phyloP scores from a whole-genome alignment of 2,797 vertebrate genomes.

The Apogon hyalosoma region DNA sequence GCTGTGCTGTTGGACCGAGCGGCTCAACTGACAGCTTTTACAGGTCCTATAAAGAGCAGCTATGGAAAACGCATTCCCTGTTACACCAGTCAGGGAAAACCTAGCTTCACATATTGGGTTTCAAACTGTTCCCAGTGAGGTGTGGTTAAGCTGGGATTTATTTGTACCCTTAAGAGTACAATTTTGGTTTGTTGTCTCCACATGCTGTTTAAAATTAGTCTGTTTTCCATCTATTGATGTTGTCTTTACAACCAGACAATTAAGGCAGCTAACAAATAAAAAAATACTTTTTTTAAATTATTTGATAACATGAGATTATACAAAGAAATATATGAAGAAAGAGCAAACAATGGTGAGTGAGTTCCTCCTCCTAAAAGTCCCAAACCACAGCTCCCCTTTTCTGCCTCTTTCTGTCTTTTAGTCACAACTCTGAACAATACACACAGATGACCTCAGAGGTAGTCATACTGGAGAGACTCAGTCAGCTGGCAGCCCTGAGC shows the following conservation, averaged over 20 bases:
- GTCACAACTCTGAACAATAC: slow-evolving; percentile 9
- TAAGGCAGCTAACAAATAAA: slow-evolving; percentile 4
- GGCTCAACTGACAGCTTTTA: slow-evolving; percentile 63
- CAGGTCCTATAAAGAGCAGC: slow-evolving; percentile 57
- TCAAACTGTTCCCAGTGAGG: slow-evolving; percentile 32
- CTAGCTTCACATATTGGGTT: slow-evolving; percentile 32
- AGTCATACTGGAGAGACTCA: slow-evolving; percentile 54
- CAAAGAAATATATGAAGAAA: slow-evolving; percentile 39
- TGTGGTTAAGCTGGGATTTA: slow-evolving; percentile 30
- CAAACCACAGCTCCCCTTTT: slow-evolving; percentile 22
- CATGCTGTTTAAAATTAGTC: slow-evolving; percentile 29
- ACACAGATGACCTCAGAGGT: slow-evolving; percentile 68
- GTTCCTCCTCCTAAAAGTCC: slow-evolving; percentile 23
- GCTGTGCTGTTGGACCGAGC: slow-evolving; percentile 54
- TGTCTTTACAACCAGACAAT: slow-evolving; percentile 15
- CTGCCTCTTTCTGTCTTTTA: slow-evolving; percentile 20
- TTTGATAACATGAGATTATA: slow-evolving; percentile 25
- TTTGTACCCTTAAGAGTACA: slow-evolving; percentile 25
- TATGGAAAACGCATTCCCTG: slow-evolving; percentile 46
- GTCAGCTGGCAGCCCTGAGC: slow-evolving; percentile 60
- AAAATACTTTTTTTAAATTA: slow-evolving; percentile 6
- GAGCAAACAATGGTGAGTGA: slow-evolving; percentile 21
- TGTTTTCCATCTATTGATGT: slow-evolving; percentile 14
- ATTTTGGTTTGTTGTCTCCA: slow-evolving; percentile 13
- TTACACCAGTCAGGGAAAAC: slow-evolving; percentile 22